Conservation (phyloP, 2,797 vertebrate species). For the Microhierax caerulescens region DNA sequence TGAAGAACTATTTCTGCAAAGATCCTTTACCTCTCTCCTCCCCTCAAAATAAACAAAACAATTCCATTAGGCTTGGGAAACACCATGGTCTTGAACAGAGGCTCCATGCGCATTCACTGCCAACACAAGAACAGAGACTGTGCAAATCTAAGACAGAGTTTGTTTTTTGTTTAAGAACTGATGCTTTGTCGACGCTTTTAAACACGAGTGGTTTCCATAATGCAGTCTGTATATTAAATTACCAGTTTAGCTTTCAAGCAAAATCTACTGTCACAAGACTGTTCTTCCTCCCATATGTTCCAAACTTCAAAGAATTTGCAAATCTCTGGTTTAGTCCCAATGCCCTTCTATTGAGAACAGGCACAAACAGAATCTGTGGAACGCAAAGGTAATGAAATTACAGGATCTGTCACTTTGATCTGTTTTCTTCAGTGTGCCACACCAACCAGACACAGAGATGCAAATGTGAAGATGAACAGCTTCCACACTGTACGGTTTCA, state of each 20-base stretch:
- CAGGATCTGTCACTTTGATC: constrained; percentile 14
- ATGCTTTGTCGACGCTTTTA: background rate
- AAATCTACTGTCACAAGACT: background rate
- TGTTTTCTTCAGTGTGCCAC: background rate
- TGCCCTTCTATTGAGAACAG: constrained; percentile 25
- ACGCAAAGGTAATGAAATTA: constrained; percentile 46
- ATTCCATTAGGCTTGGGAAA: background rate
- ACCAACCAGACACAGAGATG: constrained; percentile 11
- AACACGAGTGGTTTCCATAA: background rate
- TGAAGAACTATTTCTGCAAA: background rate
- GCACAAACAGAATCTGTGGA: background rate
- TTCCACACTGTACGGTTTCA: background rate
- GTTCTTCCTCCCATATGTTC: constrained; percentile 2
- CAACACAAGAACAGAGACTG: background rate
- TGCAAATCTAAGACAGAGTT: constrained; percentile 4
- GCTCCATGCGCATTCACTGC: background rate
- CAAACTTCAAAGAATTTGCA: constrained; percentile 42
- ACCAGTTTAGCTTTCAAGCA: background rate
- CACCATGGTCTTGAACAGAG: background rate
- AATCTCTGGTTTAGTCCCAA: background rate
- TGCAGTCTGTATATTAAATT: background rate
- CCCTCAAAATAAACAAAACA: background rate
- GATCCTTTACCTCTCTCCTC: background rate
- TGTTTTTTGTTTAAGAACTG: background rate
- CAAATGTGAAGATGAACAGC: constrained; percentile 13